phyloP scores from a whole-genome alignment of 2,113 vertebrate species.

The Antechinus stuartii region DNA sequence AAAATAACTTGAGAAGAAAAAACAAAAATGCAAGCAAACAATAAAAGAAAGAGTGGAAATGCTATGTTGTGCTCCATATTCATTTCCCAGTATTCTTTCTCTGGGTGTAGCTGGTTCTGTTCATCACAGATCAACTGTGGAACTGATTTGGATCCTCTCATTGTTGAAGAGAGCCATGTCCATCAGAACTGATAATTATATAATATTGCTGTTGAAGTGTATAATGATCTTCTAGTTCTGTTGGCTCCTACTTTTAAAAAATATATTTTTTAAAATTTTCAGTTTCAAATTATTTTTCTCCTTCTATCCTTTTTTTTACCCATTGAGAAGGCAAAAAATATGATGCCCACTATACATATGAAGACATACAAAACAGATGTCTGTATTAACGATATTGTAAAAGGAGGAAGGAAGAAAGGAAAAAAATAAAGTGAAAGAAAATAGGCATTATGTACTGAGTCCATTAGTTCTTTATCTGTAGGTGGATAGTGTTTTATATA shows the following conservation, averaged over 20 bases:
- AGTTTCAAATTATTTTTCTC: neutral
- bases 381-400: neutral
- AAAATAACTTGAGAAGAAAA: no score
- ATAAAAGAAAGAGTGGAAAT: no score
- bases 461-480: neutral
- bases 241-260: neutral
- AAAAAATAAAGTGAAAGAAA: neutral
- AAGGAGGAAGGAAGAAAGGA: neutral
- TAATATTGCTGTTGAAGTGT: no score
- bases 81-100: no score
- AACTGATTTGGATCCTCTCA: no score
- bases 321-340: neutral
- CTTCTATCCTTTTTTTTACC: neutral
- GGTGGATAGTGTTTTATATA: neutral
- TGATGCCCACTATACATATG: neutral
- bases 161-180: no score
- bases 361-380: neutral
- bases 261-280: neutral
- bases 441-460: neutral
- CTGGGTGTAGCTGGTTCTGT: no score
- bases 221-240: no score
- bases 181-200: no score
- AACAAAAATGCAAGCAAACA: no score
- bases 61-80: no score
- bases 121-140: no score